Percentiles rank a stretch among this genome's conserved stretches.
Conservation (phyloP, 2,113 vertebrate species). For the Plestiodon gilberti region DNA sequence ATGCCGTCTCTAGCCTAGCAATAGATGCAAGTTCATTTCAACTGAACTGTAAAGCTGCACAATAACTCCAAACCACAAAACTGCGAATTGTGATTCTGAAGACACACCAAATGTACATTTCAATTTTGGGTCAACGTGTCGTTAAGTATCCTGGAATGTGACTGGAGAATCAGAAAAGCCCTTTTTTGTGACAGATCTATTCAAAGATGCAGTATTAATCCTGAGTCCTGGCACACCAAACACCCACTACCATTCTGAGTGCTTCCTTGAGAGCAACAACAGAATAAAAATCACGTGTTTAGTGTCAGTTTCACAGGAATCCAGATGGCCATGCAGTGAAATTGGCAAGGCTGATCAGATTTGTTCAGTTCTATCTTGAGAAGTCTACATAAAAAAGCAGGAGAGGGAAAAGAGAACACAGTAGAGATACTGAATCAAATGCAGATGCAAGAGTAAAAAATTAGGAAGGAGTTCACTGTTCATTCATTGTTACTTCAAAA, state of each 20-base stretch:
- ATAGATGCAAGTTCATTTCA: background rate
- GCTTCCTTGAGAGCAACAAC: conserved; percentile 1
- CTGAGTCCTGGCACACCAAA: background rate
- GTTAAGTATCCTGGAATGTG: background rate
- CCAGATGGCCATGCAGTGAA: background rate
- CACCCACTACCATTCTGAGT: background rate
- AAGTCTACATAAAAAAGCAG: background rate
- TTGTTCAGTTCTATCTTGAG: background rate
- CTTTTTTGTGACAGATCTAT: background rate
- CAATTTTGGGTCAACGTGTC: background rate
- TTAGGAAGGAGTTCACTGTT: too few species aligned
- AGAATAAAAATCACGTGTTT: conserved; percentile 29
- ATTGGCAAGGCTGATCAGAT: conserved; percentile 4
- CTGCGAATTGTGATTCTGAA: background rate
- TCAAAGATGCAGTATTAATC: background rate
- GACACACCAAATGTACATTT: background rate
- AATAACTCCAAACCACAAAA: background rate
- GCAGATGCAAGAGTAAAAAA: background rate
- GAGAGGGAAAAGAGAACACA: background rate
- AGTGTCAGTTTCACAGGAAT: background rate
- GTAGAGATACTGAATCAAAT: background rate
- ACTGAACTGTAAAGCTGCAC: background rate
- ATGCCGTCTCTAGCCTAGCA: background rate
- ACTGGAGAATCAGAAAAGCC: background rate
- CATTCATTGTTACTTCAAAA: too few species aligned